Base-by-base conservation (phyloP, 2,113 vertebrate genomes). In the Rostratula benghalensis region DNA sequence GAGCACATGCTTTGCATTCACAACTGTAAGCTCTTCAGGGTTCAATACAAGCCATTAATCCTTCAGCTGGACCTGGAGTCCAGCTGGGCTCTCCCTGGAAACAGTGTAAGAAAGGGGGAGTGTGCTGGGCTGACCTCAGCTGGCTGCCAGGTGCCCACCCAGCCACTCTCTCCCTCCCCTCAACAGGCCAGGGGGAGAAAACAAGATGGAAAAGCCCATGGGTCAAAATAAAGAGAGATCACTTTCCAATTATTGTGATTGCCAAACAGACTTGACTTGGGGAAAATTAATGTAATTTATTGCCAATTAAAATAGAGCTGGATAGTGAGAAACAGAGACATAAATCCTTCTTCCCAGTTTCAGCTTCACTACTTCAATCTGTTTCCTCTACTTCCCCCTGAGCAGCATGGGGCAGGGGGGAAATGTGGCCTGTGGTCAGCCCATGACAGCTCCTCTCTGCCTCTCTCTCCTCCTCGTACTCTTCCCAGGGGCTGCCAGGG, bases 181-280 rank as follows among this genome's bases (percentile, higher is more conserved):
- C 14, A 0, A 20, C 0, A 1, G 61, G 39, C 18, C 5, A 7
- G 7, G 19, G 9, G 13, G 13, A 57, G 21, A 57, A 57, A 53
- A 6, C 1, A 54, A 15, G 10, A 30, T 10, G 22, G 41, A 67
- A 74, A 65, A 65, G 25, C 25, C 57, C 1, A 2, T 27, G 25
- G 30, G 60, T 51, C 2, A 3, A 57, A 35, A 13, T 11, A 17
- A 33, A 56, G n/a, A 16, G 19, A 41, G 13, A 57, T 43, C 20
- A 15, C n/a, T n/a, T 64, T n/a, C 7, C 27, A 19, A 3, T 15
- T 45, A 61, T 10, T 1, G 5, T 22, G 43, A 24, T 13, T 24
- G 56, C 39, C 37, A 87, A 54, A 9, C 37, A 70, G 43, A 35
- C 30, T 41, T 67, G 25, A 41, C 15, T 30, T 16, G 16, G 43